These are phyloP conservation scores for Thunnus albacares DNA, from an alignment of 2,797 vertebrate species.

Conservation along the genomic window DNA sequence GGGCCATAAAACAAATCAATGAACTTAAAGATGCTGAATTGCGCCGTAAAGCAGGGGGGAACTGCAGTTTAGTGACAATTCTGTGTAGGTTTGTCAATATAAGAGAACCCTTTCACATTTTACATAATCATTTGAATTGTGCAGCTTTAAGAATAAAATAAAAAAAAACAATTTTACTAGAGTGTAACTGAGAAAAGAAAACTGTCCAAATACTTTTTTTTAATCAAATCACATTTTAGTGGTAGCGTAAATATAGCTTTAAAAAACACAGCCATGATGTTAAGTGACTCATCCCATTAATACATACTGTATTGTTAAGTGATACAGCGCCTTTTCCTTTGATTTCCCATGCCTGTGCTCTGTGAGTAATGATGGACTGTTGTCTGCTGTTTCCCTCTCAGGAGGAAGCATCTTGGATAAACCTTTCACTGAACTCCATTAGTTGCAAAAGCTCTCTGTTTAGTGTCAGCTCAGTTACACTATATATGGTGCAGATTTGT, in stretches of 20 bases:
- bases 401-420: constrained; percentile 62
- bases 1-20: too few relatives aligned
- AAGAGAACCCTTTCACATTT: neutral
- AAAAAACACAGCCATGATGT: constrained; percentile 27
- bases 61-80: too few relatives aligned
- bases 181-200: neutral
- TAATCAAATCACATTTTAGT: neutral
- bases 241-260: neutral
- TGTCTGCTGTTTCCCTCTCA: constrained; percentile 54
- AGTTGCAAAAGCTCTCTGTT: constrained; percentile 63
- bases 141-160: neutral
- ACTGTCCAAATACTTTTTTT: neutral
- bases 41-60: too few relatives aligned
- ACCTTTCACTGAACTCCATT: constrained; percentile 68
- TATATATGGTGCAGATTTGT: constrained; percentile 58
- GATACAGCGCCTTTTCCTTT: constrained; percentile 50
- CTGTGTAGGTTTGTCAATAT: neutral
- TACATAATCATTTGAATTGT: neutral
- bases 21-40: too few relatives aligned
- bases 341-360: constrained; percentile 46
- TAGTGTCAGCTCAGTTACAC: constrained; percentile 50
- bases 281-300: constrained; percentile 33
- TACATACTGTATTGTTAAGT: constrained; percentile 46
- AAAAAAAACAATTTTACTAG: neutral
- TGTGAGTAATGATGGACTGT: constrained; percentile 62